Evolutionary conservation across 2,888 invertebrate genomes (phyloP).

Genomic region (Zygothrica quintamaculata): DNA sequence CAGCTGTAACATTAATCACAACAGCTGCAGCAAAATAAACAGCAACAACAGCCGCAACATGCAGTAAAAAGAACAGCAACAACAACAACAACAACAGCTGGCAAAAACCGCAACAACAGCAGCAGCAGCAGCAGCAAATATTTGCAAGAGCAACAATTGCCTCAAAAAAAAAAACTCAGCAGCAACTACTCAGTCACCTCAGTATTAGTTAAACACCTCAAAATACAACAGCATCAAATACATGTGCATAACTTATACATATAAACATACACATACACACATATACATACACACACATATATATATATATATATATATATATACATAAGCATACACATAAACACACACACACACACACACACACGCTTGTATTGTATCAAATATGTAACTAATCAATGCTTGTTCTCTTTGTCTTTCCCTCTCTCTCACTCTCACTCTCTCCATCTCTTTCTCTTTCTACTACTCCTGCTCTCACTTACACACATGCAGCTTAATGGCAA

Average conservation of each 20-base stretch:
- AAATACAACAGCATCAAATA: constrained; percentile 4
- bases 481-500: constrained; percentile 83
- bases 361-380: not conserved
- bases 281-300: constrained; percentile 9
- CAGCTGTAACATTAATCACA: constrained; percentile 11
- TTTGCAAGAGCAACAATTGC: constrained; percentile 8
- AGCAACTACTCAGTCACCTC: constrained; percentile 29
- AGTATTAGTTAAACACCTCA: not conserved
- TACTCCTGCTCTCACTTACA: not conserved
- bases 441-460: not conserved
- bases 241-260: constrained; percentile 9
- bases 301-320: constrained; percentile 9
- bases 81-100: constrained; percentile 14
- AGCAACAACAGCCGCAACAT: constrained; percentile 22
- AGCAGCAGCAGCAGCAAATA: constrained; percentile 4
- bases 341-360: constrained; percentile 4
- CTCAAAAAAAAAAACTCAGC: not conserved
- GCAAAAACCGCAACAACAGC: not conserved
- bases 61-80: no score
- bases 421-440: not conserved
- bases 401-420: no score
- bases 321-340: constrained; percentile 5
- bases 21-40: constrained; percentile 9
- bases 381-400: constrained; percentile 24
- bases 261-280: constrained; percentile 17